Conservation (phyloP, 2,888 invertebrate species). For the Meta bourneti region DNA sequence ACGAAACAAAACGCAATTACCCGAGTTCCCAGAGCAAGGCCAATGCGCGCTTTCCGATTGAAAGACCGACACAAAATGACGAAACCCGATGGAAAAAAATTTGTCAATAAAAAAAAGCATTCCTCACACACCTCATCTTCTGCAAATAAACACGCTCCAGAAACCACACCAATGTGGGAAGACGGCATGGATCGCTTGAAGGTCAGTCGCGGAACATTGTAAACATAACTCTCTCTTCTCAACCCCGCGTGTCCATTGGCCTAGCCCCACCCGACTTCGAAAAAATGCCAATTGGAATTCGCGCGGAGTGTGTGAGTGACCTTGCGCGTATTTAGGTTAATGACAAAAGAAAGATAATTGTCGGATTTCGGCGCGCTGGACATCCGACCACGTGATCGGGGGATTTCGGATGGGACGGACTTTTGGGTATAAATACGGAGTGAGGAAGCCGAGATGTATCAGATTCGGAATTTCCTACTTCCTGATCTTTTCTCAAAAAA, state of each 20-base stretch:
- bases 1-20: no score
- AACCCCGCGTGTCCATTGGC: conserved; percentile 23
- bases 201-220: conserved; percentile 27
- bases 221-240: conserved; percentile 26
- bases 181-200: conserved; percentile 27
- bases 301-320: conserved; percentile 50
- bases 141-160: not conserved
- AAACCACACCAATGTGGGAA: conserved; percentile 29
- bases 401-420: conserved; percentile 44
- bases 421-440: conserved; percentile 63
- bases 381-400: conserved; percentile 53
- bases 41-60: no score
- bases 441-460: conserved; percentile 22
- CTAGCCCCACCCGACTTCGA: conserved; percentile 58
- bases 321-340: conserved; percentile 71
- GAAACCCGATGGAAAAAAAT: not conserved
- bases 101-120: not conserved
- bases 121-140: not conserved
- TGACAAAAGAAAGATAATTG: conserved; percentile 74
- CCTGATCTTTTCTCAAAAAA: conserved; percentile 14
- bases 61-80: not conserved
- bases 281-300: conserved; percentile 18
- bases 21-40: no score
- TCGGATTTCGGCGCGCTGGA: conserved; percentile 27
- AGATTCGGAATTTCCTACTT: conserved; percentile 51